These are phyloP conservation scores for Discoglossus pictus DNA, from an alignment of 2,797 vertebrate genomes.

Conservation along the genomic window DNA sequence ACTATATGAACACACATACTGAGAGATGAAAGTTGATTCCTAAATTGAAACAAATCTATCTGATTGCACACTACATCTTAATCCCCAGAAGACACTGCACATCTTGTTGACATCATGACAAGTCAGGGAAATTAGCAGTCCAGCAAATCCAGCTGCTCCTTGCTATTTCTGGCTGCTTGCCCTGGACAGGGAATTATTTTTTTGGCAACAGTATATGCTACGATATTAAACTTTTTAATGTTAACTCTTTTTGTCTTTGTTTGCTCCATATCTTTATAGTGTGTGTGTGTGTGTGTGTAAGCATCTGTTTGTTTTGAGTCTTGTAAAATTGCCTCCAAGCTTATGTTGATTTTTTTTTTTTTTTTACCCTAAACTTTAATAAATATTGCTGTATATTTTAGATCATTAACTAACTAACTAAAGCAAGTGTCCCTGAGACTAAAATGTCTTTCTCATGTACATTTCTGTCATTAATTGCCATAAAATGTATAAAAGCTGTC, in stretches of 20 bases:
- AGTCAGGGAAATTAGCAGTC: slow-evolving; percentile 59
- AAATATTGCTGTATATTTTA: too few relatives aligned
- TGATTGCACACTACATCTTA: slow-evolving; percentile 24
- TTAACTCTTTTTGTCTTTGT: slow-evolving; percentile 53
- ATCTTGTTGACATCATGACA: slow-evolving; percentile 56
- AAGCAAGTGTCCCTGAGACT: too few relatives aligned
- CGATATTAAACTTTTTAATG: slow-evolving; percentile 49
- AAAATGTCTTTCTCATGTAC: too few relatives aligned
- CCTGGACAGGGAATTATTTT: slow-evolving; percentile 47
- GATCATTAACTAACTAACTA: too few relatives aligned
- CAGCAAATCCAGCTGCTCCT: slow-evolving; percentile 59
- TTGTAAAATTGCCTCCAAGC: too few relatives aligned
- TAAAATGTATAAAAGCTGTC: too few relatives aligned
- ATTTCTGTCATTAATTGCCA: too few relatives aligned
- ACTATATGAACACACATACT: neutral
- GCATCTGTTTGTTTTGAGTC: too few relatives aligned
- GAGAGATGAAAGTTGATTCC: slow-evolving; percentile 19
- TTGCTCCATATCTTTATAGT: too few relatives aligned
- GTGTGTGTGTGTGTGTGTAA: too few relatives aligned
- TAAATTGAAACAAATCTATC: slow-evolving; percentile 32
- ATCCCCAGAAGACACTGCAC: slow-evolving; percentile 40
- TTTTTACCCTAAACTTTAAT: too few relatives aligned
- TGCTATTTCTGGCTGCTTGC: slow-evolving; percentile 60
- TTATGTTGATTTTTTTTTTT: neutral
- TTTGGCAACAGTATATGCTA: slow-evolving; percentile 54